These are phyloP conservation scores for Eurytoma adleriae DNA, from an alignment of 2,888 invertebrate genomes.

Conservation along the genomic window DNA sequence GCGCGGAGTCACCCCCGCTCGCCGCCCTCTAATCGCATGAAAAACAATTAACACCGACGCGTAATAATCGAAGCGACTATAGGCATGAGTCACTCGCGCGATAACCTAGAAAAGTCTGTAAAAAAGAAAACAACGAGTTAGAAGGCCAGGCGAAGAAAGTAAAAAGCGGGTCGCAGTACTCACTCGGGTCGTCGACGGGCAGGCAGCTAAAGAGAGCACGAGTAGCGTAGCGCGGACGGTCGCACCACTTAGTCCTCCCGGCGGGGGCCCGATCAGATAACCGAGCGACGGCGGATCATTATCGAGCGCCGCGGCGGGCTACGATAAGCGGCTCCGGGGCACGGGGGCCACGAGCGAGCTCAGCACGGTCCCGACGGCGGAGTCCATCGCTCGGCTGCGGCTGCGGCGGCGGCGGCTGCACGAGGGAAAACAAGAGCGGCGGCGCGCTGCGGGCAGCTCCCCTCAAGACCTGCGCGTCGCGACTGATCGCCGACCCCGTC, in stretches of 20 bases:
- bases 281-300: slow-evolving; percentile 39
- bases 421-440: background rate
- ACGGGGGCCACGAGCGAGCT: background rate
- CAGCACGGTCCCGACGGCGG: slow-evolving; percentile 29
- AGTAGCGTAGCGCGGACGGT: background rate
- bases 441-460: too few species aligned
- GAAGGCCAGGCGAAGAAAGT: too few species aligned
- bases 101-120: slow-evolving; percentile 10
- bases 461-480: background rate
- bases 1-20: background rate
- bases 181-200: background rate
- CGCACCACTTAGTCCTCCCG: background rate
- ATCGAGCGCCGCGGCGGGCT: slow-evolving; percentile 21
- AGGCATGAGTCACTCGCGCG: background rate
- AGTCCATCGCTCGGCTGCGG: slow-evolving; percentile 42
- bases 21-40: slow-evolving; percentile 4
- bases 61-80: background rate
- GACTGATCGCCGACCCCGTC: background rate
- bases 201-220: too few species aligned
- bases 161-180: too few species aligned
- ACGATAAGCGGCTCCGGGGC: background rate
- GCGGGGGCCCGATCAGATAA: slow-evolving; percentile 7
- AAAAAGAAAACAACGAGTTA: background rate
- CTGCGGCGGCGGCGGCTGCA: background rate
- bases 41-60: background rate